A percentile compares a stretch with the other conserved stretches of the same genome.
Evolutionary conservation across 1,140 invertebrate genomes (phyloP).

Genomic region (Hylyphantes graminicola): DNA sequence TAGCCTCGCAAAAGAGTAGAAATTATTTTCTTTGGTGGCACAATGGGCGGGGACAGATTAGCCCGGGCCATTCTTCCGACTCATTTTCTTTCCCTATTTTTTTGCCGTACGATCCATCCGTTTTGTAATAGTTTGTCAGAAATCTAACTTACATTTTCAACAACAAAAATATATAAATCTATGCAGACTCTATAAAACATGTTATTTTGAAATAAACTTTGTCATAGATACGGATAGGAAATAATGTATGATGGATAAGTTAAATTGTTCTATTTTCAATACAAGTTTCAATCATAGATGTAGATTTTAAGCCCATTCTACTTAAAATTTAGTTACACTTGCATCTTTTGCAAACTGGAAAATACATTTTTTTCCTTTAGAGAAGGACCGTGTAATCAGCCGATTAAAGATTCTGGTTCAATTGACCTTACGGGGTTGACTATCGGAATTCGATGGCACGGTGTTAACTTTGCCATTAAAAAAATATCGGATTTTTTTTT

Average conservation of each 20-base stretch:
- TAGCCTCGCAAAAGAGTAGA: conserved; percentile 1
- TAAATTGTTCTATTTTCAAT: too few relatives aligned
- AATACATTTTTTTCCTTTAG: too few relatives aligned
- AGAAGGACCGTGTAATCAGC: conserved; percentile 17
- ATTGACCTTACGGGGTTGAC: conserved; percentile 41
- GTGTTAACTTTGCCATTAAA: conserved; percentile 54
- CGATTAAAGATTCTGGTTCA: conserved; percentile 32
- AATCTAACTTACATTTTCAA: background rate
- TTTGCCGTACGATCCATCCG: background rate
- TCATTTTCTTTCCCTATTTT: conserved; percentile 11
- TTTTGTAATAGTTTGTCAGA: background rate
- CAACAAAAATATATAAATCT: too few relatives aligned
- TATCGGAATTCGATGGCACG: conserved; percentile 45
- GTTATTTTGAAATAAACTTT: too few relatives aligned
- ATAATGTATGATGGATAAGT: too few relatives aligned
- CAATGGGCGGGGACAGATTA: conserved; percentile 51
- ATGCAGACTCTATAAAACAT: too few relatives aligned
- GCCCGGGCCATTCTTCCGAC: conserved; percentile 25
- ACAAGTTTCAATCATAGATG: too few relatives aligned
- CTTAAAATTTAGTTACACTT: background rate
- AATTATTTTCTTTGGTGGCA: conserved; percentile 34
- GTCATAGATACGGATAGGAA: too few relatives aligned
- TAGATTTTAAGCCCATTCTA: too few relatives aligned
- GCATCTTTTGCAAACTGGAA: background rate
- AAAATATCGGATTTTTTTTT: conserved; percentile 44